Evolutionary conservation across 1,140 invertebrate genomes (phyloP).

Genomic region (Trigoniulus corallinus): DNA sequence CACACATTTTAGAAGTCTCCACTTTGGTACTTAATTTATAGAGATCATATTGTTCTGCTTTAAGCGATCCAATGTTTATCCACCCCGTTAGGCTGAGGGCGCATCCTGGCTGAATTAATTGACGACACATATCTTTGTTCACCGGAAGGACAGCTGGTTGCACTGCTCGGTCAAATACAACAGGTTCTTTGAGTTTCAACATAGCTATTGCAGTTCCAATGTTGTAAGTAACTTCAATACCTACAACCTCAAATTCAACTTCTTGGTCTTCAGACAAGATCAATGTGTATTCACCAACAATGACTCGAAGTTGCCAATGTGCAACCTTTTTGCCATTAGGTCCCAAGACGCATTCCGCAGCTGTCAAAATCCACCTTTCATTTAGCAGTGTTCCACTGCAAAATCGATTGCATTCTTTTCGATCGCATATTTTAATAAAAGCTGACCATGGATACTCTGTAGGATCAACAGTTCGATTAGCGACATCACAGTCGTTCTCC

Average conservation of each 20-base stretch:
- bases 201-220: background rate
- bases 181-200: background rate
- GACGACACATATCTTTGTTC: background rate
- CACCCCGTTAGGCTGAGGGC: background rate
- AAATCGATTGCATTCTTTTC: background rate
- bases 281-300: background rate
- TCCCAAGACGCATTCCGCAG: background rate
- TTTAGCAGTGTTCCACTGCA: background rate
- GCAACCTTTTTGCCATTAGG: background rate
- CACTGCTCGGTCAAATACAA: background rate
- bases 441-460: background rate
- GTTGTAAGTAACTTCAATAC: background rate
- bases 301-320: background rate
- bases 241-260: background rate
- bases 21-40: background rate
- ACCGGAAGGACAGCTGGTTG: background rate
- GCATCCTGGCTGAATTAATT: background rate
- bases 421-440: background rate
- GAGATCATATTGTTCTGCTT: background rate
- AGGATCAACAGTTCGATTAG: background rate
- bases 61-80: background rate
- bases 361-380: background rate
- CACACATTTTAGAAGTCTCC: background rate
- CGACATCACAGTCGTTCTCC: background rate
- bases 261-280: background rate